Evolutionary conservation across 1,140 invertebrate genomes (phyloP).

Genomic region (Gonioctena quinquepunctata): DNA sequence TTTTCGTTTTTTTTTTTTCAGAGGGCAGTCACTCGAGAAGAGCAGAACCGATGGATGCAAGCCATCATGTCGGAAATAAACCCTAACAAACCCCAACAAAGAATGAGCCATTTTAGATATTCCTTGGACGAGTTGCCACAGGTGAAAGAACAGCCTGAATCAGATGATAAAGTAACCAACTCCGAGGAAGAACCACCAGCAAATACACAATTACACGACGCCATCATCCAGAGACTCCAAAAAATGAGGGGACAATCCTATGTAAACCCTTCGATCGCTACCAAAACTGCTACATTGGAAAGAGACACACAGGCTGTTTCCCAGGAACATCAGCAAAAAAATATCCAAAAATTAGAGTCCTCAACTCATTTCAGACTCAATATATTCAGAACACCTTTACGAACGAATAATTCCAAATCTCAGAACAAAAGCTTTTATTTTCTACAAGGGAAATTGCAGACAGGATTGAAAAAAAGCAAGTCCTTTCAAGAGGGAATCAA

Average conservation of each 20-base stretch:
- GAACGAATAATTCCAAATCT: too few relatives aligned
- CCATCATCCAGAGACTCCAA: constrained; percentile 40
- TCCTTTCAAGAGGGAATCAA: too few relatives aligned
- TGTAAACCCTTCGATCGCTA: not conserved
- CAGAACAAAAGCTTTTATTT: too few relatives aligned
- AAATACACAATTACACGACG: not conserved
- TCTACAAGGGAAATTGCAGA: too few relatives aligned
- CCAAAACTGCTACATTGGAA: not conserved
- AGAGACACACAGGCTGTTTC: not conserved
- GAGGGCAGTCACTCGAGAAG: constrained; percentile 52
- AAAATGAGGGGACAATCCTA: constrained; percentile 40
- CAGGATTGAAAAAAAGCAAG: too few relatives aligned
- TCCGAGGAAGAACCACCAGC: not conserved
- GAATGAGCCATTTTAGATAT: constrained; percentile 51
- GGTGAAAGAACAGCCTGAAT: not conserved
- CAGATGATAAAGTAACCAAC: not conserved
- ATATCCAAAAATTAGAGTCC: too few relatives aligned
- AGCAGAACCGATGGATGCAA: constrained; percentile 57
- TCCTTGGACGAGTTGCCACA: constrained; percentile 46
- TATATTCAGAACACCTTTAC: too few relatives aligned
- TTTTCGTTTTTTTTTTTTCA: too few relatives aligned
- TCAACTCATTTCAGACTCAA: too few relatives aligned
- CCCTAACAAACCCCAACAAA: constrained; percentile 30
- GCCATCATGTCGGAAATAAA: constrained; percentile 53
- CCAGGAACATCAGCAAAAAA: too few relatives aligned